These are phyloP conservation scores for Tapirus terrestris DNA, from an alignment of 2,113 vertebrate species.

Conservation along the genomic window DNA sequence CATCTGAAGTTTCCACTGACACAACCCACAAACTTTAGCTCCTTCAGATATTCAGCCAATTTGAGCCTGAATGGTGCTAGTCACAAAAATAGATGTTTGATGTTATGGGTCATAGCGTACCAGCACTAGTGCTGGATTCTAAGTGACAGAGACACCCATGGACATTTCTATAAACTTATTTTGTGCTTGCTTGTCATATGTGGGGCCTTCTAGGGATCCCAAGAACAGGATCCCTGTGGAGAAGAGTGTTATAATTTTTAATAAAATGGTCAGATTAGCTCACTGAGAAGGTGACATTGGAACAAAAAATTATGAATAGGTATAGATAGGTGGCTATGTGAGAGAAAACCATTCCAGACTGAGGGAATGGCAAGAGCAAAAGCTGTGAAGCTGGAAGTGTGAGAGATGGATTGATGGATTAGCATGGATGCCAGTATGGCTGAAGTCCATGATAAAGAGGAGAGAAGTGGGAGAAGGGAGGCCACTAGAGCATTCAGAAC, in stretches of 20 bases:
- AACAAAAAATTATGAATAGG: neutral
- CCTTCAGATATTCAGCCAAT: neutral
- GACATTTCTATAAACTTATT: neutral
- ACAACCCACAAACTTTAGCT: neutral
- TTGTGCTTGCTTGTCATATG: neutral
- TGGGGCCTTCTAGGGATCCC: neutral
- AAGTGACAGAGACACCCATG: neutral
- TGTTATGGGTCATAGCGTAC: neutral
- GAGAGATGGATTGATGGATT: neutral
- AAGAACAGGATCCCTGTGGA: neutral
- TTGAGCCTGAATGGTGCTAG: neutral
- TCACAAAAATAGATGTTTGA: neutral
- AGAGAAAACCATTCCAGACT: neutral
- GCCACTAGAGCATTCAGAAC: neutral
- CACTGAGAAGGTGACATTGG: neutral
- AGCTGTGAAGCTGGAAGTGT: too few species aligned
- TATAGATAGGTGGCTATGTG: neutral
- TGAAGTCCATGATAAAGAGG: neutral
- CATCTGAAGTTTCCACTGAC: neutral
- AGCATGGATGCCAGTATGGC: too few species aligned
- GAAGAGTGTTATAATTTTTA: neutral
- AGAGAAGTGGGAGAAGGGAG: neutral
- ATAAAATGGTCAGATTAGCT: neutral
- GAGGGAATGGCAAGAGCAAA: neutral
- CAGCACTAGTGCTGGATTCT: neutral